Percentiles rank a stretch among this genome's conserved stretches.
phyloP scores from a whole-genome alignment of 2,888 invertebrate species.

The Hirtodrosophila confusa region DNA sequence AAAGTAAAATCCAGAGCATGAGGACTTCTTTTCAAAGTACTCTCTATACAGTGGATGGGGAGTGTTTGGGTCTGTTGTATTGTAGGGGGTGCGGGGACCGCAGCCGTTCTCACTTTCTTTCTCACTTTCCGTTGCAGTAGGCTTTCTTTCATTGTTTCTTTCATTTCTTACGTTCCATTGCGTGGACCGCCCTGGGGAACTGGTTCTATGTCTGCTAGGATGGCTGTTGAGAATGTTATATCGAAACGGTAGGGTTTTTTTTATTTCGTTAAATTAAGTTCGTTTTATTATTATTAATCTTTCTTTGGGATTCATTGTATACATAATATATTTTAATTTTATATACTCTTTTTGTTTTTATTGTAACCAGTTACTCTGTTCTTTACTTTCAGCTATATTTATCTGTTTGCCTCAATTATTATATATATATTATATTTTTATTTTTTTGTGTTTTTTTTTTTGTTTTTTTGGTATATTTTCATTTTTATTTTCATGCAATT shows the following conservation, averaged over 20 bases:
- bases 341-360: conserved; percentile 67
- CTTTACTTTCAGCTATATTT: conserved; percentile 63
- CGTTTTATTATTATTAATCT: conserved; percentile 58
- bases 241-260: conserved; percentile 63
- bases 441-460: conserved; percentile 16
- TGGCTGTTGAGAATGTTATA: conserved; percentile 57
- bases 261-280: conserved; percentile 69
- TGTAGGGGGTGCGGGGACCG: background rate
- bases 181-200: conserved; percentile 24
- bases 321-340: conserved; percentile 70
- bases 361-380: conserved; percentile 78
- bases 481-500: conserved; percentile 60
- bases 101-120: conserved; percentile 16
- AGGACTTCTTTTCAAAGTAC: background rate
- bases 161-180: conserved; percentile 3
- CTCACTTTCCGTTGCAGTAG: background rate
- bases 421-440: conserved; percentile 37
- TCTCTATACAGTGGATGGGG: conserved; percentile 2
- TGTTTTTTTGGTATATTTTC: conserved; percentile 42
- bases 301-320: conserved; percentile 61
- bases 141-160: background rate
- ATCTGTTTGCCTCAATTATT: conserved; percentile 53
- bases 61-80: conserved; percentile 8
- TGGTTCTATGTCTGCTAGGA: conserved; percentile 26
- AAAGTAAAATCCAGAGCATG: conserved; percentile 21